Conservation (phyloP, 2,888 invertebrate species). For the Kryphioiulus occultus region DNA sequence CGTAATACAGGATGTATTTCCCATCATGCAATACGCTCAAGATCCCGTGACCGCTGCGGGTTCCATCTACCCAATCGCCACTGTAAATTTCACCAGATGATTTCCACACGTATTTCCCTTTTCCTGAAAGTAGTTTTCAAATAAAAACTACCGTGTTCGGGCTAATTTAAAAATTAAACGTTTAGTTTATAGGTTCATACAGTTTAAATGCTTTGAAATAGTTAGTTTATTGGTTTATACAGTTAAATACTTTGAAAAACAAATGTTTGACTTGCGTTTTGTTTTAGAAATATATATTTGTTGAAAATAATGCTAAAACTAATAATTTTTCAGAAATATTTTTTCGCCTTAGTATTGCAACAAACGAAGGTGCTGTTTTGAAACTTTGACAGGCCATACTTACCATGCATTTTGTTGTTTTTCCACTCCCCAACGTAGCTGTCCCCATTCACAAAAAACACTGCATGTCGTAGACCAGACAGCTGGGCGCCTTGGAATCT, state of each 20-base stretch:
- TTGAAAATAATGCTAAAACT: no score
- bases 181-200: no score
- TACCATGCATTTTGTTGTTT: slow-evolving; percentile 48
- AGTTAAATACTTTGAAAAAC: no score
- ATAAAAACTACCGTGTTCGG: no score
- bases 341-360: no score
- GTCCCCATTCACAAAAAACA: slow-evolving; percentile 42
- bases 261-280: no score
- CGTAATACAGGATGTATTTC: slow-evolving; percentile 43
- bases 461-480: slow-evolving; percentile 46
- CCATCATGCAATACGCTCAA: slow-evolving; percentile 17
- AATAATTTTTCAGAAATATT: no score
- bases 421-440: slow-evolving; percentile 51
- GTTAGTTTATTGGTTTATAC: no score
- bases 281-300: no score
- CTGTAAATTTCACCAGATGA: slow-evolving; percentile 39
- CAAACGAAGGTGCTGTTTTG: slow-evolving; percentile 2
- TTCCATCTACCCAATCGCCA: slow-evolving; percentile 47
- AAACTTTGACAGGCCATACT: background rate
- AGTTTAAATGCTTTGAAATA: no score
- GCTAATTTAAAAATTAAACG: no score
- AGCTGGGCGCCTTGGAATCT: background rate
- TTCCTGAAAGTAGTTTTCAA: background rate
- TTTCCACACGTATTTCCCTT: slow-evolving; percentile 41
- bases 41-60: slow-evolving; percentile 48